Conservation (phyloP, 2,797 vertebrate species). For the Pipistrellus kuhlii region DNA sequence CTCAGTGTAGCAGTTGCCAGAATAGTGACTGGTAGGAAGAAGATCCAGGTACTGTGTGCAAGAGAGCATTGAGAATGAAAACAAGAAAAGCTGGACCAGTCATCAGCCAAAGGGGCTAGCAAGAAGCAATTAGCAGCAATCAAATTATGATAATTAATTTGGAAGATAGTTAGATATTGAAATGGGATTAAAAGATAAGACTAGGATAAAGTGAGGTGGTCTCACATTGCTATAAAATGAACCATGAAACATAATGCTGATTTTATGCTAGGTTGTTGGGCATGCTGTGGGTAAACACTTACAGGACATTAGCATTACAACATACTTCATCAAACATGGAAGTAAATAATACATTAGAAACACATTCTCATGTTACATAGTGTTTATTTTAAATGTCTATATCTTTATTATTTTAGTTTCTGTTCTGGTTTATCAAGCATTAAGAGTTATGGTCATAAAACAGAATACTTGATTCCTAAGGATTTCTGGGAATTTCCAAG, state of each 20-base stretch:
- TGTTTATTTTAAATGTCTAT: slow-evolving; percentile 9
- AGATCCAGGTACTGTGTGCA: neutral
- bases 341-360: neutral
- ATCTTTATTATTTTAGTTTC: neutral
- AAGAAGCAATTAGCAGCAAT: neutral
- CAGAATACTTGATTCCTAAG: neutral
- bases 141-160: neutral
- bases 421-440: neutral
- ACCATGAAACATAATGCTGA: neutral
- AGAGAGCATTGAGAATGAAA: neutral
- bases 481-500: neutral
- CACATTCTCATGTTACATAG: neutral
- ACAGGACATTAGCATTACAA: neutral
- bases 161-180: neutral
- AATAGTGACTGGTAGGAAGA: neutral
- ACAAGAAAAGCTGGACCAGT: neutral
- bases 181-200: neutral
- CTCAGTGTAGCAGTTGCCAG: neutral
- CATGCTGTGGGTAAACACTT: neutral
- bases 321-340: neutral
- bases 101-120: neutral
- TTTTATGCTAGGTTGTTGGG: neutral
- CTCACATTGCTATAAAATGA: neutral
- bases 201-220: neutral
- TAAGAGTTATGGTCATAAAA: neutral